Base-by-base conservation (phyloP, 1,140 invertebrate genomes). In the Neuroterus valhalla region DNA sequence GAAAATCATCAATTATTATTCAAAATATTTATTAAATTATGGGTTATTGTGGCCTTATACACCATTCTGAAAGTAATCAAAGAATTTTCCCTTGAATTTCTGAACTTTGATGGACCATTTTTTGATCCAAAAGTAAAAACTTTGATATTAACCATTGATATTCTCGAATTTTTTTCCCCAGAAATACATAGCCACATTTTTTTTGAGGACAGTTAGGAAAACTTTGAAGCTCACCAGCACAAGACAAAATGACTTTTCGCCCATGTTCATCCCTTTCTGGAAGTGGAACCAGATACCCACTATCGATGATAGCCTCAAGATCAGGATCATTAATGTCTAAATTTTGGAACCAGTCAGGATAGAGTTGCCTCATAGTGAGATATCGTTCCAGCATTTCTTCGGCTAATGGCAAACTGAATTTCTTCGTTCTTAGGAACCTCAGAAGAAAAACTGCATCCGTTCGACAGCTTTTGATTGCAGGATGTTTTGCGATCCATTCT, bases 381-480 rank as follows among this genome's bases (percentile, higher is more conserved):
- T 97, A 98, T 15, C 94, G 93, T 84, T 97, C 95, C 55, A 98
- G 87, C 92, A 97, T 95, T 66, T 95, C 93, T 81, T 96, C 95
- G 0, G 96, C 95, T 81, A 95, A 91, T 0, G 95, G 94, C 15
- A 97, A 92, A 46, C 95, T 95, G 85, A 96, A 97, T 85, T 97
- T 97, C 85, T 96, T 95, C 2, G 95, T 95, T 15, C 96, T 91
- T 1, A 97, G 91, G 83, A 97, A 97, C 50, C 96, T 92, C 17
- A 97, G 89, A 14, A 97, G 91, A 83, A 97, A 97, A 11, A 93
- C 91, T 0, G 94, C 88, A 88, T 97, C 95, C 90, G 93, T 95
- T 62, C 95, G 90, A 85, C 95, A 96, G 76, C 91, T 93, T 77
- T 93, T 94, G 42, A 96, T 96, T 12, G 91, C 89, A 0, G 94